These are phyloP conservation scores for Ascidia mentula DNA, from an alignment of 23 tunicate species.

Conservation along the genomic window DNA sequence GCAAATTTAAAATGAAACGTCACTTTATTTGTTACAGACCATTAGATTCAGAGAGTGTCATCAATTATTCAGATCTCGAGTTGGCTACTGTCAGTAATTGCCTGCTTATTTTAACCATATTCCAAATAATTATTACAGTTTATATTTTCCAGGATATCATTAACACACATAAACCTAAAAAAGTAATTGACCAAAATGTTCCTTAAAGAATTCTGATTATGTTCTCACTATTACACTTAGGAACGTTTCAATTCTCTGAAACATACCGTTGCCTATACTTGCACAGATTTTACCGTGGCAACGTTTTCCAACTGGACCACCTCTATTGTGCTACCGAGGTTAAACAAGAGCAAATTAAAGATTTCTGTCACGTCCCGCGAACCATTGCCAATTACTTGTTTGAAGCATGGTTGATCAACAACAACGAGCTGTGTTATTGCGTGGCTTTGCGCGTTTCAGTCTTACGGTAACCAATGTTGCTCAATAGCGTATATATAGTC, in stretches of 20 bases:
- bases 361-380: not conserved
- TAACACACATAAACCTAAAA: not conserved
- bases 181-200: not conserved
- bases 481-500: too few species aligned
- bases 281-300: too few species aligned
- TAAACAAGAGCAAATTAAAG: not conserved
- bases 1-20: not conserved
- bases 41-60: not conserved
- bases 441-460: too few species aligned
- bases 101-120: not conserved
- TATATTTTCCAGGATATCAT: not conserved
- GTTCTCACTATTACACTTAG: too few species aligned
- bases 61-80: not conserved
- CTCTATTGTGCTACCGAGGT: not conserved
- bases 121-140: not conserved
- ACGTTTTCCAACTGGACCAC: not conserved
- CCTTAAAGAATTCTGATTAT: not conserved
- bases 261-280: too few species aligned
- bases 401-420: constrained; percentile 13
- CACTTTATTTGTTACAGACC: not conserved
- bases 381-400: not conserved
- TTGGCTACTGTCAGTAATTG: not conserved
- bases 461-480: too few species aligned
- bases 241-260: too few species aligned
- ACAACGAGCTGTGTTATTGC: too few species aligned